Percentiles rank a stretch among this genome's conserved stretches.
These are phyloP conservation scores for Crioceris asparagi DNA, from an alignment of 2,888 invertebrate species.

Conservation along the genomic window DNA sequence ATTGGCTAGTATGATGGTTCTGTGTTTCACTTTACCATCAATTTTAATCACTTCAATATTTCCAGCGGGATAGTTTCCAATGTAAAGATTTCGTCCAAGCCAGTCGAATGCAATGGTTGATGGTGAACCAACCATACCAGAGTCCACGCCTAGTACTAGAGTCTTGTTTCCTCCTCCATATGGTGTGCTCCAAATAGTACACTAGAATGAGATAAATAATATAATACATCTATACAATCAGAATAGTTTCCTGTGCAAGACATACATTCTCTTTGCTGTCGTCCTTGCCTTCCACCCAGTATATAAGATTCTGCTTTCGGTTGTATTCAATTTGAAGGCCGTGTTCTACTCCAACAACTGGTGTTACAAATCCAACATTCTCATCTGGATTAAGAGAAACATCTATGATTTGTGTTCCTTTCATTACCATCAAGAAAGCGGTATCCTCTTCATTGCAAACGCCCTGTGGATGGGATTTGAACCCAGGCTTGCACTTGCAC, in stretches of 20 bases:
- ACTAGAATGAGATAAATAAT: conserved; percentile 40
- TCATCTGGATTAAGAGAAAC: conserved; percentile 66
- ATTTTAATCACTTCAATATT: conserved; percentile 84
- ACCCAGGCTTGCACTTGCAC: conserved; percentile 90
- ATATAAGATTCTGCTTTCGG: conserved; percentile 69
- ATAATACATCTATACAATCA: background rate
- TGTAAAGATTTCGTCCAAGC: conserved; percentile 89
- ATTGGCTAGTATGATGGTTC: conserved; percentile 80
- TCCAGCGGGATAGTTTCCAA: conserved; percentile 81
- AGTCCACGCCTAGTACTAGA: conserved; percentile 68
- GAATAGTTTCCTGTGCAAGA: conserved; percentile 5
- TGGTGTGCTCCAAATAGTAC: conserved; percentile 75
- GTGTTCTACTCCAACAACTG: conserved; percentile 79
- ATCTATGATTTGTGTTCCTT: conserved; percentile 82
- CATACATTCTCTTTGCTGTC: conserved; percentile 58
- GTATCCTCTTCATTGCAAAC: conserved; percentile 75
- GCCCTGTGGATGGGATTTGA: conserved; percentile 52
- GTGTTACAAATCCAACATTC: conserved; percentile 67
- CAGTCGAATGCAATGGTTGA: conserved; percentile 92
- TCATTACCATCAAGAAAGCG: conserved; percentile 82
- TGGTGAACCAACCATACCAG: conserved; percentile 84
- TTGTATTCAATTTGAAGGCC: conserved; percentile 90
- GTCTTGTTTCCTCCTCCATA: conserved; percentile 78
- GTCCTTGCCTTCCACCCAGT: conserved; percentile 75
- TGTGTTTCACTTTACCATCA: conserved; percentile 73